A percentile compares a stretch with the other conserved stretches of the same genome.
These are phyloP conservation scores for Bombus vancouverensis DNA, from an alignment of 1,140 invertebrate species.

Conservation along the genomic window DNA sequence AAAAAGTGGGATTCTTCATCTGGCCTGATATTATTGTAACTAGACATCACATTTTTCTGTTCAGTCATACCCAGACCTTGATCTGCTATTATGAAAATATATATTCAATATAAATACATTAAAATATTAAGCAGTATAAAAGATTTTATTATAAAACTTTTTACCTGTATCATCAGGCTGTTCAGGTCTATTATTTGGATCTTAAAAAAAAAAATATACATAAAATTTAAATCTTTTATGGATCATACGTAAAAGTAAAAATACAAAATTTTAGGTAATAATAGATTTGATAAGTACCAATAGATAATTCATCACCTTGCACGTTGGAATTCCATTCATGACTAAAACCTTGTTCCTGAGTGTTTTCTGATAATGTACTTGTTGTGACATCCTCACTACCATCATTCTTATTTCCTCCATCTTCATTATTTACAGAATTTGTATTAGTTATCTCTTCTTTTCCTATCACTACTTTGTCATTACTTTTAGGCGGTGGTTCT, in stretches of 20 bases:
- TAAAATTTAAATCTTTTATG: neutral
- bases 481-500: neutral
- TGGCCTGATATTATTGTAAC: slow-evolving; percentile 38
- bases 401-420: slow-evolving; percentile 6
- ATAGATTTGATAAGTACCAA: slow-evolving; percentile 31
- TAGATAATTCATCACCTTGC: neutral
- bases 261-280: neutral
- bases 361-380: slow-evolving; percentile 60
- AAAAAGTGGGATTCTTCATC: slow-evolving; percentile 85
- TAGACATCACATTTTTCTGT: slow-evolving; percentile 30
- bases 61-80: slow-evolving; percentile 26
- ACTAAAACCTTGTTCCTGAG: slow-evolving; percentile 37
- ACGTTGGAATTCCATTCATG: neutral
- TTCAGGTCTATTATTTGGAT: slow-evolving; percentile 2
- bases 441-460: neutral
- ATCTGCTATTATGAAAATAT: slow-evolving; percentile 27
- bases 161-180: slow-evolving; percentile 24
- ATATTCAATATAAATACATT: neutral
- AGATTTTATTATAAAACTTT: slow-evolving; percentile 4
- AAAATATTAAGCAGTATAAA: neutral
- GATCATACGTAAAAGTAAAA: neutral
- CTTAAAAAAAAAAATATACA: slow-evolving; percentile 31
- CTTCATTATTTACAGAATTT: neutral
- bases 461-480: neutral
- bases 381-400: slow-evolving; percentile 24